Percentiles rank a stretch among this genome's conserved stretches.
These are phyloP conservation scores for Aramus guarauna DNA, from an alignment of 2,113 vertebrate species.

Conservation along the genomic window DNA sequence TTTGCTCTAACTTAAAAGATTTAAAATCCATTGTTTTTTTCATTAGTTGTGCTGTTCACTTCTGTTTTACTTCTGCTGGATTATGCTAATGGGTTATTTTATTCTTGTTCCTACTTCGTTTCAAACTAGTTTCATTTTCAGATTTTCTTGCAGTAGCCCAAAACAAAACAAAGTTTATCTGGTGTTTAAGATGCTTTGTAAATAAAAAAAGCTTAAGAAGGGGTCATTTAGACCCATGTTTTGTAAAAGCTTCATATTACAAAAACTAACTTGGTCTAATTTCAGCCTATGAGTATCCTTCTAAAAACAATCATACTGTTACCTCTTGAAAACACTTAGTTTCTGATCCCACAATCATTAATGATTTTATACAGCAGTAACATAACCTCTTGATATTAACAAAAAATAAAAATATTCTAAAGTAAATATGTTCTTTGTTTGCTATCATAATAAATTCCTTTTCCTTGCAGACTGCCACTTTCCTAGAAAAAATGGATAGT, in stretches of 20 bases:
- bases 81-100: background rate
- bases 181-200: slow-evolving; percentile 16
- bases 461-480: background rate
- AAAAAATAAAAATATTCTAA: background rate
- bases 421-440: background rate
- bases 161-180: background rate
- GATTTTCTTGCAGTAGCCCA: slow-evolving; percentile 13
- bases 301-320: background rate
- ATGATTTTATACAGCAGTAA: background rate
- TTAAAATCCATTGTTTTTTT: background rate
- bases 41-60: background rate
- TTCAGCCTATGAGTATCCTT: background rate
- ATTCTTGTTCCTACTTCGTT: background rate
- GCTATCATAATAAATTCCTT: background rate
- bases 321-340: background rate
- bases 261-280: background rate
- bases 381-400: background rate
- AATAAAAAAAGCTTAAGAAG: background rate
- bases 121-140: slow-evolving; percentile 4
- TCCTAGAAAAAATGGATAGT: background rate
- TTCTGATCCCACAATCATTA: background rate
- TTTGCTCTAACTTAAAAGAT: background rate
- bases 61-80: background rate
- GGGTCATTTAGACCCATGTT: background rate
- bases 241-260: background rate